A percentile compares a stretch with the other conserved stretches of the same genome.
Evolutionary conservation across 1,140 invertebrate species (phyloP).

Genomic region (Drosophila melanogaster): Release_6_plus_ISO1_MT NT_033777.3:27782001-27782500

Average conservation of each 20-base stretch:
- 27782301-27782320: conserved; percentile 5
- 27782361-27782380: conserved; percentile 70
- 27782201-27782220: conserved; percentile 68
- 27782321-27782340: conserved; percentile 16
- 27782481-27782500: conserved; percentile 64
- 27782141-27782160: conserved; percentile 5
- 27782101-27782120: conserved; percentile 42
- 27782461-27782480: conserved; percentile 37
- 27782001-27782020: conserved; percentile 40
- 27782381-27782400: conserved; percentile 23
- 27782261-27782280: conserved; percentile 55
- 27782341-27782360: conserved; percentile 63
- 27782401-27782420: conserved; percentile 64
- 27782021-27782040: conserved; percentile 38
- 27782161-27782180: conserved; percentile 43
- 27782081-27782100: conserved; percentile 70
- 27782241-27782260: conserved; percentile 63
- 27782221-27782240: conserved; percentile 39
- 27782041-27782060: conserved; percentile 50
- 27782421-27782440: conserved; percentile 72
- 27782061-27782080: conserved; percentile 31
- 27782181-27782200: conserved; percentile 55
- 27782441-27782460: conserved; percentile 39
- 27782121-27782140: conserved; percentile 49
- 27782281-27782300: conserved; percentile 2